A percentile compares a stretch with the other conserved stretches of the same genome.
Evolutionary conservation across 2,113 vertebrate species (phyloP).

Genomic region (Neodontobutis hainanensis): DNA sequence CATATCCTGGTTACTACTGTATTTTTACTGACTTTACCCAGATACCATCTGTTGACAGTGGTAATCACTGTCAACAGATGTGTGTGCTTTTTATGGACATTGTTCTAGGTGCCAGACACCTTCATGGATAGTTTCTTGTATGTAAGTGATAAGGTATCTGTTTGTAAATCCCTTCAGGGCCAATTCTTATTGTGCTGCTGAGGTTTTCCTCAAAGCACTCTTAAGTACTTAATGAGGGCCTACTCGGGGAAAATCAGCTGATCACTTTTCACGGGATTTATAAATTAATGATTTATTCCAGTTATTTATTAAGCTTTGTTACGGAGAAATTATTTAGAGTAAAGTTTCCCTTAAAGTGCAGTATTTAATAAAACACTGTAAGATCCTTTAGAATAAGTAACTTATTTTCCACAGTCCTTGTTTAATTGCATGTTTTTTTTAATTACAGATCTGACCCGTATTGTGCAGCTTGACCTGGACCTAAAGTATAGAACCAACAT

Average conservation of each 20-base stretch:
- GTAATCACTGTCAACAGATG: background rate
- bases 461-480: constrained; percentile 95
- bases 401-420: background rate
- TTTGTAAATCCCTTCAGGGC: background rate
- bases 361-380: too few relatives aligned
- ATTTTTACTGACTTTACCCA: constrained; percentile 28
- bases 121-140: too few relatives aligned
- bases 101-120: background rate
- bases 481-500: constrained; percentile 92
- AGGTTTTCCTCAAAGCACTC: background rate
- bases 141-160: too few relatives aligned
- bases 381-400: too few relatives aligned
- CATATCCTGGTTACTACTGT: constrained; percentile 66
- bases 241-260: background rate
- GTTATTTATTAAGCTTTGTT: background rate
- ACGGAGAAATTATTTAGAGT: background rate
- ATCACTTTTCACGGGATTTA: background rate
- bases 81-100: background rate
- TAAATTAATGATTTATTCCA: background rate
- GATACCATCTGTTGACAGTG: too few relatives aligned
- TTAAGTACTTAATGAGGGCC: background rate
- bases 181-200: background rate
- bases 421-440: background rate
- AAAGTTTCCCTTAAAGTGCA: too few relatives aligned
- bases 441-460: constrained; percentile 83